Evolutionary conservation across 1,140 invertebrate species (phyloP), one percentile per base, ranked within the genome.

Genomic region (Apolygus lucorum): DNA sequence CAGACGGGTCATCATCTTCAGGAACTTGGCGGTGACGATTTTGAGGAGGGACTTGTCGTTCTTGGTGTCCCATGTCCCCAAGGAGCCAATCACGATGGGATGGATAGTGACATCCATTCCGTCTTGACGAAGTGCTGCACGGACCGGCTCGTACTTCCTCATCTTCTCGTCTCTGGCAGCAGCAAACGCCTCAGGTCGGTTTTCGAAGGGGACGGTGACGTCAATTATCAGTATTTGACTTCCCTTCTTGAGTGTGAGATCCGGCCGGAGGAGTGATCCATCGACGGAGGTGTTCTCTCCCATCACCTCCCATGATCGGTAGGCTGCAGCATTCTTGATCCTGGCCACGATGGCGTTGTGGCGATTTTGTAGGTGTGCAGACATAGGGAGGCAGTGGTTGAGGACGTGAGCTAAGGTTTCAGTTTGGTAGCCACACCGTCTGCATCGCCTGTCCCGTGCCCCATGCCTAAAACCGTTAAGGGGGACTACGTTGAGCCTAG

Each of bases 181-280:
- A 1, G 62, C 68, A 2, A 78, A 52, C 0, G 74, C 76, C 0
- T 59, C 68, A 2, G 28, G 22, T 4, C 73, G 68, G 69, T 79
- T 80, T 49, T 81, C 78, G 25, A 79, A 80, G 0, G 77, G 74
- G 26, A 80, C 74, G 22, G 77, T 69, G 1, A 81, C 76, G 66
- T 81, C 77, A 52, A 78, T 71, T 17, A 77, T 74, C 28, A 65
- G 2, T 21, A 74, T 67, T 0, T 29, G 70, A 2, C 72, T 73
- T 8, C 34, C 75, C 67, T 77, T 68, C 21, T 64, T 70, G 8
- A 78, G 63, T 11, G 79, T 74, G 1, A 78, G 71, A 72, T 79
- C 78, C 4, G 76, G 76, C n/a, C 73, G 67, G 11, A 76, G 68
- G 11, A 64, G 42, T 4, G 42, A 71, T 0, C 68, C 29, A 17